Evolutionary conservation across 2,113 vertebrate species (phyloP), one percentile per base, ranked within the genome.

Genomic region (Cariama cristata): DNA sequence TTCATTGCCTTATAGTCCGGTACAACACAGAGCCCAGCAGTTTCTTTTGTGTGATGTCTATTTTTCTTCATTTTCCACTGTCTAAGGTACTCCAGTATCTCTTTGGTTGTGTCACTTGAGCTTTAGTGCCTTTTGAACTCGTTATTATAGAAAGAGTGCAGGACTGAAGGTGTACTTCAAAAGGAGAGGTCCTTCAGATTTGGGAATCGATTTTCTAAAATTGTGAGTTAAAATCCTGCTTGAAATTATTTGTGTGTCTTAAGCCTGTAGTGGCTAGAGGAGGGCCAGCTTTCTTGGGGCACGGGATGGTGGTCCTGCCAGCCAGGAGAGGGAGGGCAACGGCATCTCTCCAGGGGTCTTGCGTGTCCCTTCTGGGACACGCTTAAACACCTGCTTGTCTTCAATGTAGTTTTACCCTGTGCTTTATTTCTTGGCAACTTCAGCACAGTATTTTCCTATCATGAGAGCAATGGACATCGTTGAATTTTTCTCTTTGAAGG

Each of bases 41-140:
- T 59, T 83, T 74, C 71, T 88, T 73, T 67, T 0, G 0, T 2
- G 5, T 63, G 19, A 23, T 77, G 47, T 75, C 79, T 83, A 27
- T 75, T 93, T 93, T 92, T 77, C 52, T 86, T 95, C 2, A 1
- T 92, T 95, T 97, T 84, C 52, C 13, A 9, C 56, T 71, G 60
- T 86, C 82, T 80, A 4, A 77, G 74, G 19, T 35, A 69, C 32
- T 90, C n/a, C 42, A 50, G 9, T 71, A 28, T 81, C 87, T 62
- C n/a, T 73, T 81, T 38, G 2, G 0, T 79, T 82, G 50, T 42
- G 60, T 77, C 5, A 1, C 59, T 88, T 67, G 55, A 67, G 42
- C 26, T 92, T 38, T 79, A 94, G 73, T 88, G 69, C 26, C n/a
- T 38, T 88, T 73, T 47, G 11, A 86, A 77, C 16, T 88, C 1